phyloP scores from a whole-genome alignment of 2,888 invertebrate species.

The Palloptera scutellata region DNA sequence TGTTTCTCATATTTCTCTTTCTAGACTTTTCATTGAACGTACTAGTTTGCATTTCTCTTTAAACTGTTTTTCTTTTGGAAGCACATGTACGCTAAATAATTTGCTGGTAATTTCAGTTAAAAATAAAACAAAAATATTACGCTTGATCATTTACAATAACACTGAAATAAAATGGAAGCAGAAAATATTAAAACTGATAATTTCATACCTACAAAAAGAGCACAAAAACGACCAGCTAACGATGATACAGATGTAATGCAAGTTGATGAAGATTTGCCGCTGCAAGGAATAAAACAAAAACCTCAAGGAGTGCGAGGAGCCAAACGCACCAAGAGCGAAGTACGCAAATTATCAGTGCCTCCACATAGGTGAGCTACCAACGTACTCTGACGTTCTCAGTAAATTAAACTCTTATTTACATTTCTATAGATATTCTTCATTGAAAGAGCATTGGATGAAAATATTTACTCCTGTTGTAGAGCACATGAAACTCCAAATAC shows the following conservation, averaged over 20 bases:
- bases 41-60: no score
- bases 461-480: slow-evolving; percentile 97
- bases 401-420: background rate
- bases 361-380: slow-evolving; percentile 72
- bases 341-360: slow-evolving; percentile 87
- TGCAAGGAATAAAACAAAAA: slow-evolving; percentile 66
- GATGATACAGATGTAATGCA: slow-evolving; percentile 69
- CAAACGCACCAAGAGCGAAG: slow-evolving; percentile 68
- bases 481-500: slow-evolving; percentile 89
- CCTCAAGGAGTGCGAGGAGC: slow-evolving; percentile 63
- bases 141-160: no score
- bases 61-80: no score
- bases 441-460: slow-evolving; percentile 97
- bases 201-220: slow-evolving; percentile 50
- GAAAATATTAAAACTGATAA: slow-evolving; percentile 57
- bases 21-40: no score
- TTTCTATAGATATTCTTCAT: slow-evolving; percentile 79
- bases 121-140: no score
- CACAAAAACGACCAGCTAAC: slow-evolving; percentile 53
- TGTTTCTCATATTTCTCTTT: no score
- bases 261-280: slow-evolving; percentile 73
- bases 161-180: slow-evolving; percentile 48
- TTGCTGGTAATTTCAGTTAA: no score
- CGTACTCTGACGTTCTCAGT: no score
- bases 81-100: no score